Base-by-base conservation (phyloP, 2,888 invertebrate species). In the Lepidocyrtinus sp. region DNA sequence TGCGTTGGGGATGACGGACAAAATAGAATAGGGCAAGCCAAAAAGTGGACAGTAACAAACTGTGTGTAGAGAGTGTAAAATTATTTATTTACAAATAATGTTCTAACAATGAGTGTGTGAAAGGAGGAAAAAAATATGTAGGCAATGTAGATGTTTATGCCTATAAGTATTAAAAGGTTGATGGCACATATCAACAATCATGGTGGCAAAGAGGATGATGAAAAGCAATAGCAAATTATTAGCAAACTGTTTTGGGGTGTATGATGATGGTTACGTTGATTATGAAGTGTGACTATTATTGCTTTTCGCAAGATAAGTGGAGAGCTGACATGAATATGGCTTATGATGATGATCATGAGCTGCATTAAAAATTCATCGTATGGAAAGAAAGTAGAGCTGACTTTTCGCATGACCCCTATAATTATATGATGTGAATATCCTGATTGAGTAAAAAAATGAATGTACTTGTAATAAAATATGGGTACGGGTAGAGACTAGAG, bases 341-440 rank as follows among this genome's bases (percentile, higher is more conserved):
- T 36, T n/a, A n/a, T n/a, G n/a, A n/a, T n/a, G n/a, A n/a, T n/a
- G n/a, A n/a, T n/a, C n/a, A n/a, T n/a, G n/a, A n/a, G 36, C 36
- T 36, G 36, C 36, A n/a, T n/a, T n/a, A n/a, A n/a, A n/a, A n/a
- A n/a, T n/a, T n/a, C n/a, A n/a, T n/a, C n/a, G n/a, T n/a, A n/a
- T n/a, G n/a, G n/a, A 22, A 71, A 22, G 71, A 71, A 71, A 71
- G 62, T 71, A 21, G 71, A 62, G 63, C 71, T 71, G 50, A 15
- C 27, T 75, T 75, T 71, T 82, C 78, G 55, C 84, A 72, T 65
- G 87, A 75, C 75, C 81, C 74, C 64, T 84, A 82, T 27, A 69
- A 73, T 68, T 75, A 61, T 59, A 70, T 70, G 70, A 7, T 7
- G 12, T 36, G 59, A 59, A 59, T 59, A 27, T 55, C 59, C 70